phyloP scores from a whole-genome alignment of 1,140 invertebrate species.

The Drosophila parabipectinata region DNA sequence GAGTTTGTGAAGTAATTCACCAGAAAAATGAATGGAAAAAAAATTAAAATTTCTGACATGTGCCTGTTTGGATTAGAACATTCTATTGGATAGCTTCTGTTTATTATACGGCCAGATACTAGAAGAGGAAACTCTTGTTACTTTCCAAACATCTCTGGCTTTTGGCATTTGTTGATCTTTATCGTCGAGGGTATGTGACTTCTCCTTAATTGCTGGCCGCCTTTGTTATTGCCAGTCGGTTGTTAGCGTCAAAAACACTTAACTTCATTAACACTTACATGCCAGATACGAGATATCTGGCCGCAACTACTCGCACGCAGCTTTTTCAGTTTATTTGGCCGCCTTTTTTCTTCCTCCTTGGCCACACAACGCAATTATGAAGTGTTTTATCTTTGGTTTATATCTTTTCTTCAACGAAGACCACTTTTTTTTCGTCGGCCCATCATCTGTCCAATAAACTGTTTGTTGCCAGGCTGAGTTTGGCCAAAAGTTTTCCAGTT shows the following conservation, averaged over 20 bases:
- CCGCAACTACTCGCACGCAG: slow-evolving; percentile 24
- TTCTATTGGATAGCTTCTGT: slow-evolving; percentile 9
- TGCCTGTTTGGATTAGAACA: neutral
- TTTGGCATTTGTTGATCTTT: slow-evolving; percentile 71
- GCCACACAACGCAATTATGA: slow-evolving; percentile 78
- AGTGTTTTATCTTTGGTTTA: slow-evolving; percentile 78
- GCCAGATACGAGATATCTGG: slow-evolving; percentile 68
- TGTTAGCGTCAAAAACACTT: slow-evolving; percentile 78
- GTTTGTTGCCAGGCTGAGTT: slow-evolving; percentile 30
- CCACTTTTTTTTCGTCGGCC: slow-evolving; percentile 45
- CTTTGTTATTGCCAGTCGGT: slow-evolving; percentile 57
- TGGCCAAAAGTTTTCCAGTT: slow-evolving; percentile 19
- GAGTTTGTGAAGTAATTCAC: neutral
- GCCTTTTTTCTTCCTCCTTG: slow-evolving; percentile 34
- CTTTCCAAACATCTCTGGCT: slow-evolving; percentile 16
- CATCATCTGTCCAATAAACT: slow-evolving; percentile 75
- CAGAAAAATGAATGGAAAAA: neutral
- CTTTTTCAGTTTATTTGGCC: slow-evolving; percentile 31
- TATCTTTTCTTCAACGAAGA: slow-evolving; percentile 59
- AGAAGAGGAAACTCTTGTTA: slow-evolving; percentile 5
- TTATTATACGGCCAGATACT: neutral
- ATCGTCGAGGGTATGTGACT: slow-evolving; percentile 72
- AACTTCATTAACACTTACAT: slow-evolving; percentile 83
- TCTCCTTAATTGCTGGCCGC: slow-evolving; percentile 75
- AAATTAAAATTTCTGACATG: neutral